These are phyloP conservation scores for Vesta saturnalis DNA, from an alignment of 2,888 invertebrate genomes.

Conservation along the genomic window DNA sequence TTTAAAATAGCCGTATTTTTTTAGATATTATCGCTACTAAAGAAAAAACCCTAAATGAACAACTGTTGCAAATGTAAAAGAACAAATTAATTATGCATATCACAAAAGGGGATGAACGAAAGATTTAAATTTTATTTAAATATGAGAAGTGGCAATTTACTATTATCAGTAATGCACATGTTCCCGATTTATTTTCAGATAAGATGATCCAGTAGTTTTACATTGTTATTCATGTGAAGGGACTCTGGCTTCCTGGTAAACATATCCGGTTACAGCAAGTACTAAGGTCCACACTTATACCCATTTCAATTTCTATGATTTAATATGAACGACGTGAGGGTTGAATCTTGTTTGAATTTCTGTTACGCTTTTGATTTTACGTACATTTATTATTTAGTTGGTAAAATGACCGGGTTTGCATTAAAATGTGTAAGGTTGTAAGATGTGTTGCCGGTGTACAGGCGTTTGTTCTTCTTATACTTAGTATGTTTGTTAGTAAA, in stretches of 20 bases:
- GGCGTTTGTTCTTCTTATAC: neutral
- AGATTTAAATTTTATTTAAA: slow-evolving; percentile 49
- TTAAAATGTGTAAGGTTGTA: neutral
- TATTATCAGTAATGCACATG: slow-evolving; percentile 40
- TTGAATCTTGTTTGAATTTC: slow-evolving; percentile 27
- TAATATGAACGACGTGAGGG: slow-evolving; percentile 42
- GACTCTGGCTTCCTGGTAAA: slow-evolving; percentile 51
- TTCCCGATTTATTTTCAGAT: slow-evolving; percentile 42
- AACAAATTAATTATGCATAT: slow-evolving; percentile 34
- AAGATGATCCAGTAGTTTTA: slow-evolving; percentile 43
- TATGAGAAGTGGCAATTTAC: slow-evolving; percentile 35
- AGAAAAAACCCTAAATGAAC: neutral
- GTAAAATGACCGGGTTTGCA: neutral
- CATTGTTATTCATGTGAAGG: slow-evolving; percentile 55
- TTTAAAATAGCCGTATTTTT: neutral
- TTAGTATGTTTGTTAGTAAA: neutral
- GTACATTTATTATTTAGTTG: neutral
- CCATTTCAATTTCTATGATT: slow-evolving; percentile 41
- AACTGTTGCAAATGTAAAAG: slow-evolving; percentile 13
- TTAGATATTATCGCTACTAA: neutral
- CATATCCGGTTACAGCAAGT: slow-evolving; percentile 50
- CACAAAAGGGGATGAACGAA: slow-evolving; percentile 21
- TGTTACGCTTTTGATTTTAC: slow-evolving; percentile 34
- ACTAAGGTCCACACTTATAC: slow-evolving; percentile 37
- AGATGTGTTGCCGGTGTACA: neutral